phyloP scores from a whole-genome alignment of 2,113 vertebrate genomes.

The Leptodactylus fuscus region DNA sequence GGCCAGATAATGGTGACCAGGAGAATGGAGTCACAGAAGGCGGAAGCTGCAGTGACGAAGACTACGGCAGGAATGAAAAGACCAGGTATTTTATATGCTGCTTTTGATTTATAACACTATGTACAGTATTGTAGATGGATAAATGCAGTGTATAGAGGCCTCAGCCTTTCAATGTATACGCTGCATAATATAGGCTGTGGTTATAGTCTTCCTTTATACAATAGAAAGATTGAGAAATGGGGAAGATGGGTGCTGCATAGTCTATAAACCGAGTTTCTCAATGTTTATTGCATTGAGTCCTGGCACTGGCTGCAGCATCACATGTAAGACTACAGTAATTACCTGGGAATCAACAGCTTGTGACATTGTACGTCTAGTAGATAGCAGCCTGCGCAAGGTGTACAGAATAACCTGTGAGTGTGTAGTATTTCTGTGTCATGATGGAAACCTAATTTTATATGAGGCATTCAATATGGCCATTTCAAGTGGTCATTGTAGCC shows the following conservation, averaged over 20 bases:
- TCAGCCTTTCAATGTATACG: too few relatives aligned
- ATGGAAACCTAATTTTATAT: too few relatives aligned
- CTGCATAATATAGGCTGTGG: background rate
- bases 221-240: slow-evolving; percentile 16
- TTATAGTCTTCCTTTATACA: background rate
- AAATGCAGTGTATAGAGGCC: too few relatives aligned
- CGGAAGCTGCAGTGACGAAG: slow-evolving; percentile 86
- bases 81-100: slow-evolving; percentile 74
- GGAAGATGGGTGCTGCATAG: background rate
- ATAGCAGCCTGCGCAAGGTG: background rate
- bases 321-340: slow-evolving; percentile 12
- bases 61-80: slow-evolving; percentile 75
- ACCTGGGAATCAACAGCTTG: slow-evolving; percentile 22
- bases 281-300: background rate
- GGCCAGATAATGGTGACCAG: slow-evolving; percentile 1
- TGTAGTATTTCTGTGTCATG: too few relatives aligned
- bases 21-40: slow-evolving; percentile 63
- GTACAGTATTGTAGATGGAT: too few relatives aligned
- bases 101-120: background rate
- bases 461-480: too few relatives aligned
- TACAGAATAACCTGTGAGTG: too few relatives aligned
- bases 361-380: background rate
- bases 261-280: slow-evolving; percentile 28
- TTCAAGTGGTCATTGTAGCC: too few relatives aligned
- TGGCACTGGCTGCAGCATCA: background rate